A percentile compares a stretch with the other conserved stretches of the same genome.
phyloP scores from a whole-genome alignment of 2,888 invertebrate genomes.

The Biston stratarius region DNA sequence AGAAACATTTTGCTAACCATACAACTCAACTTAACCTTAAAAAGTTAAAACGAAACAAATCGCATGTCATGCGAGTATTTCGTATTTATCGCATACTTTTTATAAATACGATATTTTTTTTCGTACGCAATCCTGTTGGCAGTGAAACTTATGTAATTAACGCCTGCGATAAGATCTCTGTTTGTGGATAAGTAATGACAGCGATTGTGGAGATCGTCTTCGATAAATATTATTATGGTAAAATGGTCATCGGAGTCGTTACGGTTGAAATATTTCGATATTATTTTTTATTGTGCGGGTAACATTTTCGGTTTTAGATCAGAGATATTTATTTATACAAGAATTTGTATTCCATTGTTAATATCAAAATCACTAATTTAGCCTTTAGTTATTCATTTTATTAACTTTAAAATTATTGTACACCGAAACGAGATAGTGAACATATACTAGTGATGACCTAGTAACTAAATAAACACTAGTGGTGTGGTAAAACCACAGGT shows the following conservation, averaged over 20 bases:
- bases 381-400: no score
- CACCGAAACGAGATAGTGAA: no score
- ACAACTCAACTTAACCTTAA: conserved; percentile 6
- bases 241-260: conserved; percentile 11
- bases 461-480: no score
- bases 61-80: conserved; percentile 5
- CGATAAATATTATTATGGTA: conserved; percentile 16
- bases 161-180: conserved; percentile 17
- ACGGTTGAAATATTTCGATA: conserved; percentile 3
- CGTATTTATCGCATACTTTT: conserved; percentile 22
- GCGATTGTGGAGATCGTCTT: background rate
- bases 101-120: conserved; percentile 12
- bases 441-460: no score
- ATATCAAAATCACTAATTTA: no score
- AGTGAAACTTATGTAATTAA: conserved; percentile 21
- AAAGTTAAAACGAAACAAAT: conserved; percentile 14
- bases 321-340: no score
- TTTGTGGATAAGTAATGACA: conserved; percentile 5
- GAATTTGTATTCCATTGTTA: no score
- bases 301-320: background rate
- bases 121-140: conserved; percentile 8
- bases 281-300: conserved; percentile 9
- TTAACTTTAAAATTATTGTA: no score
- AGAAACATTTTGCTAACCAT: background rate
- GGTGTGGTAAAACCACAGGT: no score